Percentiles rank a stretch among this genome's conserved stretches.
Conservation (phyloP, 2,797 vertebrate species). For the Telmatherina bonti region DNA sequence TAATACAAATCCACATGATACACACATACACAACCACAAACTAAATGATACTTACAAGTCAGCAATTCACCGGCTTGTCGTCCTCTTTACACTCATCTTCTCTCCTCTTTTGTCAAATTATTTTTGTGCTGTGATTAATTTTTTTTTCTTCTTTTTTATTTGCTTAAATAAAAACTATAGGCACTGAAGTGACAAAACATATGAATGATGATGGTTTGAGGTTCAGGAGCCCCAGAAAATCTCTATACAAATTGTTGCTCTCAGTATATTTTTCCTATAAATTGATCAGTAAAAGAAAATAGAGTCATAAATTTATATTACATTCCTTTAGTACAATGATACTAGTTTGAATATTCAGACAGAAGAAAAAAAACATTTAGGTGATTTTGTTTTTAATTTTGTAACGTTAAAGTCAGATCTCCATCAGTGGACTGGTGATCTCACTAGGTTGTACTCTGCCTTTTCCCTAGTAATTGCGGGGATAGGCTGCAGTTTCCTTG, state of each 20-base stretch:
- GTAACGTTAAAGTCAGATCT: not conserved
- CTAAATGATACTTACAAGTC: slow-evolving; percentile 88
- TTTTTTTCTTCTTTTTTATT: no score
- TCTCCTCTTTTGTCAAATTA: slow-evolving; percentile 34
- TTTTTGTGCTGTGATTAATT: slow-evolving; percentile 61
- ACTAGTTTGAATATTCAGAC: not conserved
- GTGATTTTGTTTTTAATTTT: not conserved
- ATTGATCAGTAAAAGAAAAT: not conserved
- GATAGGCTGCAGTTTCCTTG: no score
- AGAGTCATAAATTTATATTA: not conserved
- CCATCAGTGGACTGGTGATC: no score
- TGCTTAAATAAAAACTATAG: slow-evolving; percentile 54
- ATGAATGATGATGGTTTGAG: slow-evolving; percentile 10
- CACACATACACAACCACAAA: slow-evolving; percentile 81
- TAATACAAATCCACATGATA: slow-evolving; percentile 72
- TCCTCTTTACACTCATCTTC: slow-evolving; percentile 19
- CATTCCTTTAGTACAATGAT: not conserved
- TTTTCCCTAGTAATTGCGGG: no score
- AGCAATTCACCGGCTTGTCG: slow-evolving; percentile 74
- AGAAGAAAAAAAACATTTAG: no score
- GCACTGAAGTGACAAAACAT: slow-evolving; percentile 34
- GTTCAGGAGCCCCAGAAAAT: slow-evolving; percentile 45
- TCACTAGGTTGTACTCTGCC: no score
- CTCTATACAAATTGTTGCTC: slow-evolving; percentile 9
- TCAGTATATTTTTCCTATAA: not conserved